phyloP scores from a whole-genome alignment of 2,888 invertebrate species.

The Apamea crenata region DNA sequence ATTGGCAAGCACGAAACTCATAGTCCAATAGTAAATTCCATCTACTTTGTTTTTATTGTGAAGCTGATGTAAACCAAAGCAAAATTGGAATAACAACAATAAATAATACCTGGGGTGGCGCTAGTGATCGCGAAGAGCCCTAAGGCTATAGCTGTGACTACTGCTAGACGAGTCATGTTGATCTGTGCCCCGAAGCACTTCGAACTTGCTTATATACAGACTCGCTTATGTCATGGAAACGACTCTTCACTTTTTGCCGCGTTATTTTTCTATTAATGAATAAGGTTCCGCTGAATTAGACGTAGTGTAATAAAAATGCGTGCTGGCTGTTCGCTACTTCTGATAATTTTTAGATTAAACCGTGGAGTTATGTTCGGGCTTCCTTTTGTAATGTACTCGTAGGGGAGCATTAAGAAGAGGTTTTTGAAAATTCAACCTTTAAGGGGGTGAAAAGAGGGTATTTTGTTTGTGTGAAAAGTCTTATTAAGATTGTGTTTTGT shows the following conservation, averaged over 20 bases:
- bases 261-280: constrained; percentile 65
- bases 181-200: constrained; percentile 70
- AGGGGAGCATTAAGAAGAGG: too few relatives aligned
- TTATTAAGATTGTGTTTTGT: not conserved
- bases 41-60: too few relatives aligned
- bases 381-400: too few relatives aligned
- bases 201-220: constrained; percentile 76
- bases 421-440: not conserved
- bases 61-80: constrained; percentile 1
- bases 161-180: constrained; percentile 80
- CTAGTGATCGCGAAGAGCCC: constrained; percentile 80
- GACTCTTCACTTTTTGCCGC: constrained; percentile 78
- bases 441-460: not conserved
- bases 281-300: constrained; percentile 66
- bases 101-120: constrained; percentile 81
- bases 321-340: constrained; percentile 1
- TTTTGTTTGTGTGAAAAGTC: too few relatives aligned
- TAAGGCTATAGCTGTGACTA: constrained; percentile 78
- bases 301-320: constrained; percentile 24
- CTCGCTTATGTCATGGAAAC: constrained; percentile 79
- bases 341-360: constrained; percentile 15
- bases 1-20: too few relatives aligned
- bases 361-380: not conserved
- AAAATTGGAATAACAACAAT: constrained; percentile 20
- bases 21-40: too few relatives aligned